Evolutionary conservation across 2,797 vertebrate genomes (phyloP).

Genomic region (Phoeniculus purpureus): DNA sequence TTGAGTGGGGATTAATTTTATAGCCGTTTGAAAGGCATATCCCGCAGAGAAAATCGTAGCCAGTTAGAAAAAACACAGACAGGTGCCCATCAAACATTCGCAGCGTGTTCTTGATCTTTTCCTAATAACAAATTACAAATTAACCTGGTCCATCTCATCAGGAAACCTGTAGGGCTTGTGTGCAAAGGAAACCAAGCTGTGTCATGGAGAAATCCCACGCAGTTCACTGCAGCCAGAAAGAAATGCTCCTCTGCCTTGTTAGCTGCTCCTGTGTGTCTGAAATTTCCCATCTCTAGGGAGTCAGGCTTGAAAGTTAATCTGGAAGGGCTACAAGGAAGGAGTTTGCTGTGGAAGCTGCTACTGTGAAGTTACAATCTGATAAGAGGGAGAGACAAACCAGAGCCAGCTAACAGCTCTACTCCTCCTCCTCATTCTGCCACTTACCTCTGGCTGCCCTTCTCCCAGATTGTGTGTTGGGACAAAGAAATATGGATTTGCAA

Average conservation of each 20-base stretch:
- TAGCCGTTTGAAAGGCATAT: background rate
- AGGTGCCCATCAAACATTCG: background rate
- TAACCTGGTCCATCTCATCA: rapidly evolving
- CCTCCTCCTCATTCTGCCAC: slow-evolving; percentile 37
- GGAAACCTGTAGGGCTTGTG: background rate
- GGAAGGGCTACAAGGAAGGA: slow-evolving; percentile 1
- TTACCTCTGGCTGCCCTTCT: slow-evolving; percentile 22
- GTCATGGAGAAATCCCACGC: background rate
- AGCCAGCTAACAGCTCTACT: background rate
- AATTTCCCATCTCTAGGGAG: background rate
- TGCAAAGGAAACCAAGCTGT: background rate
- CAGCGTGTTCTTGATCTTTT: background rate
- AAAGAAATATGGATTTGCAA: background rate
- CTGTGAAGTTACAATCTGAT: slow-evolving; percentile 13
- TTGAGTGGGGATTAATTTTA: background rate
- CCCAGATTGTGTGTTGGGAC: background rate
- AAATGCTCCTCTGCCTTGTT: background rate
- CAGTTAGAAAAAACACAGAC: background rate
- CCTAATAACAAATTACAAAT: background rate
- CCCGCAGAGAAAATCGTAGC: background rate
- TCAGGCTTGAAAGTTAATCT: background rate
- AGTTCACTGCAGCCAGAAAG: background rate
- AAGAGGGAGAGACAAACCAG: slow-evolving; percentile 52
- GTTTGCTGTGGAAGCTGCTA: slow-evolving; percentile 33
- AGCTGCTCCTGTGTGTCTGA: background rate